Conservation (phyloP, 2,888 invertebrate genomes). For the Phytoseiulus persimilis region DNA sequence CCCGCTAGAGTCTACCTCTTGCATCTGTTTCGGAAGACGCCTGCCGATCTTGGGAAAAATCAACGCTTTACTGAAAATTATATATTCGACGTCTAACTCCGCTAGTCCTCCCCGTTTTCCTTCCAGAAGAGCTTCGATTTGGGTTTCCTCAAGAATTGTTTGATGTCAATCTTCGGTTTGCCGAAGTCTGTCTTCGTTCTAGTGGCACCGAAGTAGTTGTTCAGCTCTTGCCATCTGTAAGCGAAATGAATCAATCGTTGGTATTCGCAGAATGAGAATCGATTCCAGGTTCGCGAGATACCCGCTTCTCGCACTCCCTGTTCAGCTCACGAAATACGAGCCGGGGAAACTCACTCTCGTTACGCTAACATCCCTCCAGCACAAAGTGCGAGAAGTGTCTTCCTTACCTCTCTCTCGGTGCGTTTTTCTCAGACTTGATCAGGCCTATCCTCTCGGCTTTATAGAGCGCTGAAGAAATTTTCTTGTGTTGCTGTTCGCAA, state of each 20-base stretch:
- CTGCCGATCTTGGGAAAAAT: no score
- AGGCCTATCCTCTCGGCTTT: not conserved
- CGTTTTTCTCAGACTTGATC: not conserved
- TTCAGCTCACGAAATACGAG: no score
- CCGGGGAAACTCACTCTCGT: no score
- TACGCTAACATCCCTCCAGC: not conserved
- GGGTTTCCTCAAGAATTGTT: not conserved
- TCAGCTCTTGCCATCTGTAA: constrained; percentile 34
- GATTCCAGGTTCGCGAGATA: not conserved
- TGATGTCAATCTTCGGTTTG: constrained; percentile 21
- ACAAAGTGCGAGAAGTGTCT: not conserved
- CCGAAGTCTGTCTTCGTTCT: constrained; percentile 22
- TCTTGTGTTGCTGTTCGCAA: not conserved
- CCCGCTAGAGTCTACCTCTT: no score
- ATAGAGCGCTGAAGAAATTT: not conserved
- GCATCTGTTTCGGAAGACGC: no score
- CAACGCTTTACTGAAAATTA: no score
- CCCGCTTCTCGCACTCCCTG: no score
- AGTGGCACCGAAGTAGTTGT: constrained; percentile 15
- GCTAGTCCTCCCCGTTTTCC: not conserved
- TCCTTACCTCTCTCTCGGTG: constrained; percentile 10
- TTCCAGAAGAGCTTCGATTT: not conserved
- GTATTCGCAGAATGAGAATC: not conserved
- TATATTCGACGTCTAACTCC: no score
- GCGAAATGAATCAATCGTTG: not conserved